Evolutionary conservation across 2,888 invertebrate genomes (phyloP).

Genomic region (Maniola hyperantus): DNA sequence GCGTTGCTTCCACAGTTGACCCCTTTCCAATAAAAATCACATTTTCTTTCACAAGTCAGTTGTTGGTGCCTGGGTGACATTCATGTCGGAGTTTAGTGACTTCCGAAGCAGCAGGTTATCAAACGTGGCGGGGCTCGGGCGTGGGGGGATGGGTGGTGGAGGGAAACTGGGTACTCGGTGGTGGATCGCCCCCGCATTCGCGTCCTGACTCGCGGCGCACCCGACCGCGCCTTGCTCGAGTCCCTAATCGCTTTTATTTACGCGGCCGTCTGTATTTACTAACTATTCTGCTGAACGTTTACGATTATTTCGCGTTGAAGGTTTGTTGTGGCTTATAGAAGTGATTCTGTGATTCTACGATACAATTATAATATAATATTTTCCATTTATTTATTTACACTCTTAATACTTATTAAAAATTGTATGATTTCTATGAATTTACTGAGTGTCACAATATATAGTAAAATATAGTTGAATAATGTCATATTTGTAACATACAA

Average conservation of each 20-base stretch:
- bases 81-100: conserved; percentile 79
- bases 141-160: conserved; percentile 48
- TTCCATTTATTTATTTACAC: neutral
- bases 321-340: conserved; percentile 71
- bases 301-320: conserved; percentile 50
- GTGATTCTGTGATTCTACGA: conserved; percentile 63
- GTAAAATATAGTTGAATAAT: too few species aligned
- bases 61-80: conserved; percentile 73
- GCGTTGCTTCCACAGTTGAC: conserved; percentile 54
- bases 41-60: conserved; percentile 73
- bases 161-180: conserved; percentile 71
- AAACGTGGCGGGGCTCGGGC: conserved; percentile 58
- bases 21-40: conserved; percentile 77
- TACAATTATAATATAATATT: neutral
- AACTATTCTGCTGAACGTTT: conserved; percentile 52
- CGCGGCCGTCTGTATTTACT: conserved; percentile 57
- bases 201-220: conserved; percentile 67
- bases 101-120: conserved; percentile 82
- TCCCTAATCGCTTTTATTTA: conserved; percentile 39
- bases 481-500: too few species aligned
- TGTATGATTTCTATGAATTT: too few species aligned
- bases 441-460: too few species aligned
- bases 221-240: conserved; percentile 60
- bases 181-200: conserved; percentile 71
- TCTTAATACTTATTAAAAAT: neutral